Evolutionary conservation across 2,797 vertebrate species (phyloP).

Genomic region (Bradypus variegatus): DNA sequence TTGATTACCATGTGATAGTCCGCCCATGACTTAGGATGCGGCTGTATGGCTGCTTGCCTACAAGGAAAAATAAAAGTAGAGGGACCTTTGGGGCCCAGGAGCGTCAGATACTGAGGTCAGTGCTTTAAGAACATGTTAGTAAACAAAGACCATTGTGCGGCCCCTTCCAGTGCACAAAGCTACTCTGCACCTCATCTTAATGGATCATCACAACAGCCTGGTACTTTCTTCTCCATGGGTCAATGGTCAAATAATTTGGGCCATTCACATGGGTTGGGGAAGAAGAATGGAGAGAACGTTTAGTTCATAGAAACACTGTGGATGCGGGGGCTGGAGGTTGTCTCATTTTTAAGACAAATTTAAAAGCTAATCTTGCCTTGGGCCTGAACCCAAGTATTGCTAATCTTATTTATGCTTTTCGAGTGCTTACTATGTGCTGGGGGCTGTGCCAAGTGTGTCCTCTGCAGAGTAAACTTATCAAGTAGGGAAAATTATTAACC

Average conservation of each 20-base stretch:
- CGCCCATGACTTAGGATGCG: constrained; percentile 5
- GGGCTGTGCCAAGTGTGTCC: background rate
- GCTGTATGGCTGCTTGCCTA: constrained; percentile 1
- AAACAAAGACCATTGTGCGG: background rate
- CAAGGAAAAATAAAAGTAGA: background rate
- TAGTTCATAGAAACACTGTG: background rate
- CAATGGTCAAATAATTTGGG: background rate
- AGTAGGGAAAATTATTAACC: too few relatives aligned
- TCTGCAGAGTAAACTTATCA: background rate
- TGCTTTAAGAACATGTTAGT: constrained; percentile 20
- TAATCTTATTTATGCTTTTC: background rate
- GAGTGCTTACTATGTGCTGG: background rate
- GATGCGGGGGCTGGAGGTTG: background rate
- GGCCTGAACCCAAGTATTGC: background rate
- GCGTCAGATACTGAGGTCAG: background rate
- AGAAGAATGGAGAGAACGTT: background rate
- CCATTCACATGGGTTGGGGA: background rate
- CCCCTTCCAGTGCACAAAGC: background rate
- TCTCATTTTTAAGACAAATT: background rate
- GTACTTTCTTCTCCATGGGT: background rate
- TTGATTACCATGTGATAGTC: constrained; percentile 38
- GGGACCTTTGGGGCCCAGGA: background rate
- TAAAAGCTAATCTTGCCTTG: background rate
- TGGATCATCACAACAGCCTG: background rate
- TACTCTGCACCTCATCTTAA: background rate